Percentiles rank a stretch among this genome's conserved stretches.
Evolutionary conservation across 2,888 invertebrate genomes (phyloP).

Genomic region (Gerosis bhagava): DNA sequence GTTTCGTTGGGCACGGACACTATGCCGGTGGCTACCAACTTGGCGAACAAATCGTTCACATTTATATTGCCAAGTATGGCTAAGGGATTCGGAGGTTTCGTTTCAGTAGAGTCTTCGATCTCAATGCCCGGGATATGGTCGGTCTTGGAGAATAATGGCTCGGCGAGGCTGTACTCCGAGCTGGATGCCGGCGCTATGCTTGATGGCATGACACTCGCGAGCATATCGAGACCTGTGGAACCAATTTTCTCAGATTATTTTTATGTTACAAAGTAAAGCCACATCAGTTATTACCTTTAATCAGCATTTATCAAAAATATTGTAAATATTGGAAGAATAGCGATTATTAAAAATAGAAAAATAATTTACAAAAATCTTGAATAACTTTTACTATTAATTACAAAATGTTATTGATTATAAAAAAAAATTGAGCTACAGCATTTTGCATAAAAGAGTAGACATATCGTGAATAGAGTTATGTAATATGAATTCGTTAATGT

Average conservation of each 20-base stretch:
- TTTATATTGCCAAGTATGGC: conserved; percentile 78
- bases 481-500: background rate
- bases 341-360: too few relatives aligned
- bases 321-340: too few relatives aligned
- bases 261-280: too few relatives aligned
- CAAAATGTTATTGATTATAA: too few relatives aligned
- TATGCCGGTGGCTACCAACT: conserved; percentile 89
- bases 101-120: conserved; percentile 44
- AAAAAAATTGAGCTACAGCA: too few relatives aligned
- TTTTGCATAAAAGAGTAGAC: too few relatives aligned
- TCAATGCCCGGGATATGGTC: conserved; percentile 68
- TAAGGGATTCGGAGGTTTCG: conserved; percentile 51
- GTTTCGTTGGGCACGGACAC: conserved; percentile 48
- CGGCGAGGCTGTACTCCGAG: conserved; percentile 80
- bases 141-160: conserved; percentile 55
- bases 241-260: too few relatives aligned
- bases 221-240: conserved; percentile 81
- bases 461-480: too few relatives aligned
- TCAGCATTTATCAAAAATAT: too few relatives aligned
- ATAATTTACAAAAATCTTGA: too few relatives aligned
- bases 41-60: conserved; percentile 92
- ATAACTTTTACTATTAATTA: too few relatives aligned
- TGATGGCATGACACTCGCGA: conserved; percentile 85
- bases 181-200: conserved; percentile 81
- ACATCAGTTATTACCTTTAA: too few relatives aligned